Conservation (phyloP, 2,888 invertebrate species). For the Pachydiplax longipennis region DNA sequence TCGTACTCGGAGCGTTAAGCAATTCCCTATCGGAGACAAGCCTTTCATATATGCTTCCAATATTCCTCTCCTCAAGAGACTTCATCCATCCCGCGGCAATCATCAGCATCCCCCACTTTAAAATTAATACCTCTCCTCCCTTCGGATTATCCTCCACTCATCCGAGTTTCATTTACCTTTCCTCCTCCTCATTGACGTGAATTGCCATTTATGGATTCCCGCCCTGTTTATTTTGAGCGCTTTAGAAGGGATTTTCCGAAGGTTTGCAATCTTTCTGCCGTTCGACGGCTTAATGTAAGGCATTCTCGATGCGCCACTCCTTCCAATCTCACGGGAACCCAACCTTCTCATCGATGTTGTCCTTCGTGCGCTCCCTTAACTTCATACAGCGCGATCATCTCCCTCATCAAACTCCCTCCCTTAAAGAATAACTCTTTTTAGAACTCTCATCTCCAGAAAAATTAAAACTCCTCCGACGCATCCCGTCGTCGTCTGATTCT, state of each 20-base stretch:
- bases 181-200: background rate
- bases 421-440: background rate
- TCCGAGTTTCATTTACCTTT: background rate
- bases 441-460: background rate
- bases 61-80: too few relatives aligned
- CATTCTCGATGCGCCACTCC: background rate
- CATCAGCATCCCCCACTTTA: background rate
- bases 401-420: background rate
- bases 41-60: too few relatives aligned
- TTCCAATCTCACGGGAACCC: background rate
- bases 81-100: too few relatives aligned
- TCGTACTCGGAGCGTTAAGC: too few relatives aligned
- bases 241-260: background rate
- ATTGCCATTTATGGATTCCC: background rate
- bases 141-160: background rate
- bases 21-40: too few relatives aligned
- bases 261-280: background rate
- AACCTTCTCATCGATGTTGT: background rate
- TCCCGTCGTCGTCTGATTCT: background rate
- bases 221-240: background rate
- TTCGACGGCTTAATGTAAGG: background rate
- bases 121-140: background rate
- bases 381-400: background rate
- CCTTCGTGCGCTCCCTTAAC: background rate
- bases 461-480: background rate